Base-by-base conservation (phyloP, 2,113 vertebrate genomes). In the Gallinago undulata region DNA sequence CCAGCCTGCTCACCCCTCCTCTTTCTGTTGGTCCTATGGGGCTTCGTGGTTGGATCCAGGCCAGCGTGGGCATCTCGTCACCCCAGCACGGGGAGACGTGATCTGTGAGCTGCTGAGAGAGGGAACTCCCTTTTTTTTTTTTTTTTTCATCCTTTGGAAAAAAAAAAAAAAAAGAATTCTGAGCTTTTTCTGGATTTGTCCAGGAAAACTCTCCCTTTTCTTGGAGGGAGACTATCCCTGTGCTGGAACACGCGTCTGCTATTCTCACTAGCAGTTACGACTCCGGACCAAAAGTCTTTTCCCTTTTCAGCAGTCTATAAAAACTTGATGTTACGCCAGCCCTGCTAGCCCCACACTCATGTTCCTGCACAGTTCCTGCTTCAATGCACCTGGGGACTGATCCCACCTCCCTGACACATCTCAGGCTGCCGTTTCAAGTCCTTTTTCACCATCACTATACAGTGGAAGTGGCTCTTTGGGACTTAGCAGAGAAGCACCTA, bases 301-400 rank as follows among this genome's bases (percentile, higher is more conserved):
- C 91, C 50, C 57, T 93, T 92, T 94, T 92, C 92, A 89, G 77
- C 57, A 94, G 84, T 60, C 77, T 72, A 91, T 84, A 89, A 97
- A 96, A 95, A 96, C 95, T 96, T 97, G 96, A 96, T 97, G 94
- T 96, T 94, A 97, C 10, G 92, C 96, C 92, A 97, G 86, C 75
- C 45, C 82, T 66, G 22, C 77, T 82, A 89, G 73, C 53, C 69
- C 77, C 5, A 3, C 64, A 22, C 51, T 84, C 77, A 75, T 92
- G 80, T 89, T 89, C 80, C 53, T 84, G 37, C 72, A 75, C 33
- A 90, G 76, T 4, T 7, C 51, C 28, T 4, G 4, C 63, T 89
- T 75, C 85, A 89, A 1, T 78, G 35, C 57, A 89, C 57, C 80
- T 72, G 80, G 60, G 66, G 74, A 73, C 39, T 30, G 39, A 89